These are phyloP conservation scores for Hemichromis elongatus DNA, from an alignment of 2,113 vertebrate species.

Conservation along the genomic window DNA sequence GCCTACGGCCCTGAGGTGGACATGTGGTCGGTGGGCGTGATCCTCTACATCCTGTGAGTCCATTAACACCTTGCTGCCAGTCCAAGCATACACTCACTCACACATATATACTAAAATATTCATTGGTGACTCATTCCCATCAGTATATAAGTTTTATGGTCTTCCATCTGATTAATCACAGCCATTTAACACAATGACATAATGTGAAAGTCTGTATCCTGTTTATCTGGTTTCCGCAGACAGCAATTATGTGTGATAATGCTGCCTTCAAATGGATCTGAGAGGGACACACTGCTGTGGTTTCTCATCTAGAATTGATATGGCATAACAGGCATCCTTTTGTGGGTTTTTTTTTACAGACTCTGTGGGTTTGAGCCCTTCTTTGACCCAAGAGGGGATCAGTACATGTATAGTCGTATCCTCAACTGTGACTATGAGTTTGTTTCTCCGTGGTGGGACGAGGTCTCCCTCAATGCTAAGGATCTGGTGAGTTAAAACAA, in stretches of 20 bases:
- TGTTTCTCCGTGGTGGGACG: constrained; percentile 81
- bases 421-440: constrained; percentile 85
- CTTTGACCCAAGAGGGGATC: constrained; percentile 84
- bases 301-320: neutral
- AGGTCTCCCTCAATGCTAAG: constrained; percentile 82
- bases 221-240: neutral
- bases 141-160: neutral
- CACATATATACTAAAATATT: neutral
- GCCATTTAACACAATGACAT: neutral
- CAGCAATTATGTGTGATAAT: neutral
- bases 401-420: constrained; percentile 86
- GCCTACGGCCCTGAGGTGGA: constrained; percentile 86
- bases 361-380: constrained; percentile 91
- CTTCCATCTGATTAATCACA: neutral
- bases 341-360: constrained; percentile 45
- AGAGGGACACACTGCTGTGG: neutral
- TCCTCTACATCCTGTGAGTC: constrained; percentile 90
- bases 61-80: neutral
- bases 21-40: constrained; percentile 90
- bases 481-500: constrained; percentile 73
- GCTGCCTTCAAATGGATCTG: neutral
- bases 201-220: neutral
- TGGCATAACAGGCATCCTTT: neutral
- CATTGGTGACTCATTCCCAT: neutral
- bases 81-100: neutral